phyloP scores from a whole-genome alignment of 2,113 vertebrate genomes.

The Steatornis caripensis region DNA sequence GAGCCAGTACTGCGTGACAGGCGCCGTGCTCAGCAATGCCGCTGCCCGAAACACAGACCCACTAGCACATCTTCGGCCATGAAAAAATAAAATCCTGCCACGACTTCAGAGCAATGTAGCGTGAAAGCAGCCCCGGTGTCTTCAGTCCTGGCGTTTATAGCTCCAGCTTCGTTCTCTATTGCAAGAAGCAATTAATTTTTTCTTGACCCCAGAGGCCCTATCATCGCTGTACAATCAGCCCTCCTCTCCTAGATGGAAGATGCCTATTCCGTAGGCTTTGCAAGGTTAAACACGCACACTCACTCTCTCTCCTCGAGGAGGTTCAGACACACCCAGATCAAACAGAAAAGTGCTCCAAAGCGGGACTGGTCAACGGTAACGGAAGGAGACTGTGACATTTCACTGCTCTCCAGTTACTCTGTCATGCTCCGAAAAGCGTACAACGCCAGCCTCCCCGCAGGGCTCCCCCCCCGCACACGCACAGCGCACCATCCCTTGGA shows the following conservation, averaged over 20 bases:
- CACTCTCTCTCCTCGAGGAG: neutral
- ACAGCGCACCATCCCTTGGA: neutral
- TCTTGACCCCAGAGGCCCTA: neutral
- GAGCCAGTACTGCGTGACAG: rapidly evolving
- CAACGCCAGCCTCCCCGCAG: neutral
- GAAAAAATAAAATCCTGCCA: neutral
- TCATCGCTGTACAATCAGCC: neutral
- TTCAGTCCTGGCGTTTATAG: neutral
- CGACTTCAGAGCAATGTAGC: neutral
- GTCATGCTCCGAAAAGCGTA: neutral
- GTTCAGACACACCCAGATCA: neutral
- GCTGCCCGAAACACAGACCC: rapidly evolving
- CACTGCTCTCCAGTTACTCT: neutral
- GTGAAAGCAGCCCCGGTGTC: neutral
- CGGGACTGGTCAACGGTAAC: neutral
- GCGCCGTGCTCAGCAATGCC: neutral
- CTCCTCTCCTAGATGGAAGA: neutral
- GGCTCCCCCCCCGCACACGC: neutral
- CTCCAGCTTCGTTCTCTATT: neutral
- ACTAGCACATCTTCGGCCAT: neutral
- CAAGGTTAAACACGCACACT: neutral
- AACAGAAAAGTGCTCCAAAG: neutral
- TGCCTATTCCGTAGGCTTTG: neutral
- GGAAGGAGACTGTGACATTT: neutral
- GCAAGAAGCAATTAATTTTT: neutral